Evolutionary conservation across 2,888 invertebrate species (phyloP), one percentile per base, ranked within the genome.

Genomic region (Linyphia triangularis): DNA sequence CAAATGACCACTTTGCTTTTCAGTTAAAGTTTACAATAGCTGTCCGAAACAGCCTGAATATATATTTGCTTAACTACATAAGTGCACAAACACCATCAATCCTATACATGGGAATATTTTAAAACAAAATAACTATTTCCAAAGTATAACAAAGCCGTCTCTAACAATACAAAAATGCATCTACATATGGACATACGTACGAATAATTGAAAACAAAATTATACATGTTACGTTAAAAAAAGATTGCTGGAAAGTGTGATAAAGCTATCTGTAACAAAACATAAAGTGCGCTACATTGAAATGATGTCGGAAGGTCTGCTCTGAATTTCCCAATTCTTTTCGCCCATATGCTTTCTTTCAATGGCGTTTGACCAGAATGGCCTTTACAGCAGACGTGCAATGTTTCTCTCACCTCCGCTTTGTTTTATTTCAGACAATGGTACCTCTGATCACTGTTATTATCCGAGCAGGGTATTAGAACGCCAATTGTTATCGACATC

Each of bases 401-500:
- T 19, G 33, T 13, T 16, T 9, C 22, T 63, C 63, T 51, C 51
- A 51, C 51, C 51, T 61, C n/a, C 40, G 51, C 28, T 79, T 79
- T 79, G 65, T 65, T 26, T 43, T 26, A 40, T 67, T 30, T 13
- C 16, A 81, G 69, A 81, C 81, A 81, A 81, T 81, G 70, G 59
- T 26, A 22, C 51, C 51, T n/a, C 70, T 4, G 70, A 81, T 69
- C 22, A 81, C 69, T 70, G 70, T 81, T 81, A 81, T 81, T 81
- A 81, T 69, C 69, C 33, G 4, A 57, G 22, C 30, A 43, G 22
- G 13, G 67, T 26, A 13, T 5, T 24, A 30, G 73, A 28, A 57
- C 30, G 28, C 19, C 37, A 69, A 81, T 81, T 81, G 83, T 84
- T 75, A 84, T 75, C 72, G 43, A 33, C 72, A 59, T 43, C n/a